Conservation (phyloP, 2,113 vertebrate species). For the Chitala chitala region DNA sequence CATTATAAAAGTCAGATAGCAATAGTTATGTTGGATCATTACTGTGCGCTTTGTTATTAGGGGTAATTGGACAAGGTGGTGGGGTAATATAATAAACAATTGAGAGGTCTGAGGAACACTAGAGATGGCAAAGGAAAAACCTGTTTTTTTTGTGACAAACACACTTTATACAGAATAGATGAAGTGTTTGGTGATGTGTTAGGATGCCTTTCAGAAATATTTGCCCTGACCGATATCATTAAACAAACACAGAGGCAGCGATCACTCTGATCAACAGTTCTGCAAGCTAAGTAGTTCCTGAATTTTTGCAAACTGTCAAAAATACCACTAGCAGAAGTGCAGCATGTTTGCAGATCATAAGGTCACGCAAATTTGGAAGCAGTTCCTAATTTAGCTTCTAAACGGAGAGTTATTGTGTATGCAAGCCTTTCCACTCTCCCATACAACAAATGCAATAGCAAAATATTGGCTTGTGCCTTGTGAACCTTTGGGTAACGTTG, state of each 20-base stretch:
- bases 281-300: neutral
- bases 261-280: neutral
- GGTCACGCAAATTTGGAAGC: slow-evolving; percentile 8
- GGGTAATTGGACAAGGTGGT: too few relatives aligned
- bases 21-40: too few relatives aligned
- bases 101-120: too few relatives aligned
- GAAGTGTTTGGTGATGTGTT: neutral
- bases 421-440: neutral
- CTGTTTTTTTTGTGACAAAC: too few relatives aligned
- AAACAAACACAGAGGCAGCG: neutral
- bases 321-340: neutral
- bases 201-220: neutral
- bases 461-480: neutral
- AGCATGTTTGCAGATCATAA: neutral
- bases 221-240: neutral
- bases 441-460: neutral
- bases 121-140: too few relatives aligned
- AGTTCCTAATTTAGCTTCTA: neutral
- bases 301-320: neutral
- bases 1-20: too few relatives aligned
- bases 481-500: neutral
- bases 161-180: too few relatives aligned
- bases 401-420: neutral
- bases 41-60: too few relatives aligned
- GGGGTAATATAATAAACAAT: too few relatives aligned